Conservation (phyloP, 2,888 invertebrate species). For the Lasioglossum villosulum region DNA sequence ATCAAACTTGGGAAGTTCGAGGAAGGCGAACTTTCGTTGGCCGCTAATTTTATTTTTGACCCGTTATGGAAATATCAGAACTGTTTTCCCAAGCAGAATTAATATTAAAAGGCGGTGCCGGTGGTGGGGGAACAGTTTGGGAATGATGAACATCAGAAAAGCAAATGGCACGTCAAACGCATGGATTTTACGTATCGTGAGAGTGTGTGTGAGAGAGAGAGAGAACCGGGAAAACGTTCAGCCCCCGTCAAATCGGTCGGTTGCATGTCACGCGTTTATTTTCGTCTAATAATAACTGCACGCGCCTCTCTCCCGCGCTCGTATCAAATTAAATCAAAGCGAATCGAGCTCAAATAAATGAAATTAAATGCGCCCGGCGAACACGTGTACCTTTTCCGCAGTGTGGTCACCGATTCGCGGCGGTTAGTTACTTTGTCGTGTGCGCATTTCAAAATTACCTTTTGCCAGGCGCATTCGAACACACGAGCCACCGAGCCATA, state of each 20-base stretch:
- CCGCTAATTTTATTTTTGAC: not conserved
- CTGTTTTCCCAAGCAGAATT: slow-evolving; percentile 6
- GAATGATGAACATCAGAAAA: not conserved
- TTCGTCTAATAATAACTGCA: slow-evolving; percentile 26
- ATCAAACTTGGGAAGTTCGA: slow-evolving; percentile 10
- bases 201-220: not conserved
- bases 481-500: slow-evolving; percentile 27
- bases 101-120: not conserved
- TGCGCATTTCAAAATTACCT: slow-evolving; percentile 36
- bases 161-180: slow-evolving; percentile 9
- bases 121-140: not conserved
- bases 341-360: slow-evolving; percentile 38
- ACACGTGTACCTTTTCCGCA: slow-evolving; percentile 27
- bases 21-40: not conserved
- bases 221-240: not conserved
- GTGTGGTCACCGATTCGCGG: slow-evolving; percentile 3
- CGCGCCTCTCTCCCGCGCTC: not conserved
- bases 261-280: slow-evolving; percentile 15
- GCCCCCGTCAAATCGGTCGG: not conserved
- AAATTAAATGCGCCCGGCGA: slow-evolving; percentile 36
- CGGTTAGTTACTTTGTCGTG: slow-evolving; percentile 45
- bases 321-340: slow-evolving; percentile 44
- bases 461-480: slow-evolving; percentile 15
- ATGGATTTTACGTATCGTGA: not conserved
- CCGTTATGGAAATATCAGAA: not conserved